Percentiles rank a stretch among this genome's conserved stretches.
phyloP scores from a whole-genome alignment of 2,797 vertebrate species.

The Protosalanx chinensis region DNA sequence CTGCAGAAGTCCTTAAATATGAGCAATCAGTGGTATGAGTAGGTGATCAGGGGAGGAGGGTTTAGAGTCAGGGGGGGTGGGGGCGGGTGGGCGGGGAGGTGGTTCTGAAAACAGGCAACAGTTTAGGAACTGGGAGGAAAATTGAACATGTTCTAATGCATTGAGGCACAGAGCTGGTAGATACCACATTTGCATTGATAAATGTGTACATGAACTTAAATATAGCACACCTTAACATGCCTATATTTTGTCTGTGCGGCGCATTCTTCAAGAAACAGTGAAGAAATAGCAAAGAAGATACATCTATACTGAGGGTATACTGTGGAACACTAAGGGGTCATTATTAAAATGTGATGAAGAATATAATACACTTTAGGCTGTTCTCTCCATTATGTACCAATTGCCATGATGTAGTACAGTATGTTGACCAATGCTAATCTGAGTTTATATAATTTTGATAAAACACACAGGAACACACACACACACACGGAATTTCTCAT shows the following conservation, averaged over 20 bases:
- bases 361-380: constrained; percentile 28
- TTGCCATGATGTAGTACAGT: constrained; percentile 25
- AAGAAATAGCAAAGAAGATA: background rate
- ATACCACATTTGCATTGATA: too few relatives aligned
- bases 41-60: constrained; percentile 1
- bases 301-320: background rate
- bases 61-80: background rate
- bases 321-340: constrained; percentile 4
- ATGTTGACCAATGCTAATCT: constrained; percentile 2
- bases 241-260: too few relatives aligned
- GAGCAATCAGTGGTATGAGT: constrained; percentile 67
- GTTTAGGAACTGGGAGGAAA: background rate
- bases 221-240: too few relatives aligned
- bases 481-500: background rate
- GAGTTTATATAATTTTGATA: too few relatives aligned
- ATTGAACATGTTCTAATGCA: background rate
- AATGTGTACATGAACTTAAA: too few relatives aligned
- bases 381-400: constrained; percentile 27
- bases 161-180: background rate
- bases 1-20: constrained; percentile 71
- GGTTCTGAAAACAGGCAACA: background rate
- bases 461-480: constrained; percentile 5
- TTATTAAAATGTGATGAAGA: constrained; percentile 8
- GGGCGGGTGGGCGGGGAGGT: background rate
- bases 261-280: too few relatives aligned